Conservation (phyloP, 1,140 invertebrate species). For the Musca vetustissima region DNA sequence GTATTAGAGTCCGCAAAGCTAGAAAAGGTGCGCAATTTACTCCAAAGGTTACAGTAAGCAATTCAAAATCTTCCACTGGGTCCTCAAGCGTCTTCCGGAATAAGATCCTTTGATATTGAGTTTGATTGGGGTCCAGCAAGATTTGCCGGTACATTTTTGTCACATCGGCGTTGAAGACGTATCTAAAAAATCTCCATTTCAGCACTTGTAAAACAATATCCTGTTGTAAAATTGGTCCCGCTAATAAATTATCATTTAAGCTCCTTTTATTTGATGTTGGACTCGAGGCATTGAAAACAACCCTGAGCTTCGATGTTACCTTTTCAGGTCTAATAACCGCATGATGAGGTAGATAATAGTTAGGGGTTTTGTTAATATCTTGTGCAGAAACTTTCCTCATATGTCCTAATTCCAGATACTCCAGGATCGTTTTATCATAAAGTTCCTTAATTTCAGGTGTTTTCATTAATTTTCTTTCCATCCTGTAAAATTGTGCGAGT, state of each 20-base stretch:
- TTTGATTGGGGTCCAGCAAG: neutral
- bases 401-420: too few relatives aligned
- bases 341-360: too few relatives aligned
- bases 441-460: neutral
- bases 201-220: neutral
- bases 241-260: conserved; percentile 12
- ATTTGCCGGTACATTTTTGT: conserved; percentile 22
- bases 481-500: neutral
- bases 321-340: conserved; percentile 5
- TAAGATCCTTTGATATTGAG: neutral
- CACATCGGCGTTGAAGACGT: conserved; percentile 3
- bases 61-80: neutral
- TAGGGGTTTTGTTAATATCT: too few relatives aligned
- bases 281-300: conserved; percentile 8
- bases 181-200: neutral
- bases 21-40: conserved; percentile 9
- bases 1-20: neutral
- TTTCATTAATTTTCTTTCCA: conserved; percentile 1
- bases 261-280: neutral
- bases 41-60: neutral
- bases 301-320: neutral
- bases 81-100: neutral
- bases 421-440: too few relatives aligned
- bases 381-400: too few relatives aligned
- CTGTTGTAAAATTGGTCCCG: conserved; percentile 8